These are phyloP conservation scores for Parapsyche elsis DNA, from an alignment of 1,140 invertebrate genomes.

Conservation along the genomic window DNA sequence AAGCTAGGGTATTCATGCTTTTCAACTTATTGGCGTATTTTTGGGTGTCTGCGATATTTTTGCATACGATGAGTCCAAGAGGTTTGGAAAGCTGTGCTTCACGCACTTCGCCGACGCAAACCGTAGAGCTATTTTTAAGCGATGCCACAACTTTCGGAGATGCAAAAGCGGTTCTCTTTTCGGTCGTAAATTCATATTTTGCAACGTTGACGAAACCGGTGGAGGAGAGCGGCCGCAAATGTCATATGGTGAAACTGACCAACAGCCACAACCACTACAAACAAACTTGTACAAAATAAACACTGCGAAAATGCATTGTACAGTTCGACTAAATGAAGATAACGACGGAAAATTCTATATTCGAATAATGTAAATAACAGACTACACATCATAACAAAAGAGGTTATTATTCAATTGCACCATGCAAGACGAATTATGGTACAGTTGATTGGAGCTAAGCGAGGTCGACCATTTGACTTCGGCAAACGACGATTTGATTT, in stretches of 20 bases:
- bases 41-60: not conserved
- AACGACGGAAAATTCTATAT: no score
- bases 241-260: not conserved
- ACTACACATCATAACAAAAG: no score
- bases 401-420: no score
- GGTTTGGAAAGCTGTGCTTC: not conserved
- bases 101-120: not conserved
- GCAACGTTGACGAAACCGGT: constrained; percentile 30
- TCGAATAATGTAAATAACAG: no score
- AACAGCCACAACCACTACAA: not conserved
- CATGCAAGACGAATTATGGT: not conserved
- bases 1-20: no score
- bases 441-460: not conserved
- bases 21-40: not conserved
- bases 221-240: constrained; percentile 24
- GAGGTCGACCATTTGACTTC: not conserved
- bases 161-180: constrained; percentile 23
- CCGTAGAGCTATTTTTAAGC: not conserved
- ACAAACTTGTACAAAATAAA: not conserved
- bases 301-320: not conserved
- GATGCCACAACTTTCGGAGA: constrained; percentile 22
- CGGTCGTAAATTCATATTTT: constrained; percentile 13
- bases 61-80: not conserved
- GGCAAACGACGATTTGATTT: not conserved
- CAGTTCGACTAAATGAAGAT: no score